Evolutionary conservation across 2,113 vertebrate species (phyloP).

Genomic region (Myanophis thanlyinensis): DNA sequence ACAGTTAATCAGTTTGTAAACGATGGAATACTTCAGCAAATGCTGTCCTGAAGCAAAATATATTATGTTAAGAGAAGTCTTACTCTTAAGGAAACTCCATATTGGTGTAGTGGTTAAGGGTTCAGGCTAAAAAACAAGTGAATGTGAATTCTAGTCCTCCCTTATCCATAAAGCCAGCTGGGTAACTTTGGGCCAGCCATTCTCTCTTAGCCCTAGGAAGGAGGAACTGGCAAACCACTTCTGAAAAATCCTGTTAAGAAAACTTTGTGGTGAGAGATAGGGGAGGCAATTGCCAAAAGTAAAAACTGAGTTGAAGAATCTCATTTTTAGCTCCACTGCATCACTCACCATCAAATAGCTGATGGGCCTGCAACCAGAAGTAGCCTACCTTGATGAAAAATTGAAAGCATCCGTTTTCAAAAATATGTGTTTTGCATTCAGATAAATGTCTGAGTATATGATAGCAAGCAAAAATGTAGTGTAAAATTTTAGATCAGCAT

Average conservation of each 20-base stretch:
- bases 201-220: neutral
- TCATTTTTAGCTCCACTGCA: neutral
- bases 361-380: neutral
- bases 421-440: neutral
- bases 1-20: neutral
- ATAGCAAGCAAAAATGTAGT: neutral
- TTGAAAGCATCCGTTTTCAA: neutral
- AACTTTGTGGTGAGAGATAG: neutral
- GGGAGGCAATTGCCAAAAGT: neutral
- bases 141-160: neutral
- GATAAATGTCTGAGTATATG: neutral
- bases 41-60: neutral
- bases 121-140: neutral
- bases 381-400: neutral
- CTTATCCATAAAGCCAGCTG: neutral
- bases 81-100: neutral
- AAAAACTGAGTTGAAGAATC: neutral
- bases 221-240: neutral
- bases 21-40: neutral
- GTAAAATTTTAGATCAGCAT: neutral
- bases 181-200: neutral
- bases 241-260: neutral
- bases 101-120: neutral
- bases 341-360: neutral
- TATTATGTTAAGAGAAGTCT: neutral